Base-by-base conservation (phyloP, 1,140 invertebrate genomes). In the Sminthurinus signatus region DNA sequence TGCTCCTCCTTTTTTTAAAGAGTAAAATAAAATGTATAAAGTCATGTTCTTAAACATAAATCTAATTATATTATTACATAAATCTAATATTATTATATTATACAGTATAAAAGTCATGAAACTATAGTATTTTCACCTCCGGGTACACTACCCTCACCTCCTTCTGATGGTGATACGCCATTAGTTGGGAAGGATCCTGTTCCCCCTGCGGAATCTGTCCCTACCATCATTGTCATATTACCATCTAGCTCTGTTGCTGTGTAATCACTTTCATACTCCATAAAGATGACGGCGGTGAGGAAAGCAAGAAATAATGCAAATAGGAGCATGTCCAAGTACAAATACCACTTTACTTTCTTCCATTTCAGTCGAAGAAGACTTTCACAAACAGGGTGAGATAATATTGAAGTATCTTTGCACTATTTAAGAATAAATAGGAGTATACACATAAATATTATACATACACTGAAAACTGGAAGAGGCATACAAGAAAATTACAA, bases 281-380 rank as follows among this genome's bases (percentile, higher is more conserved):
- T 73, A 51, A 73, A 73, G 57, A 73, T 73, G 21, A 73, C 70
- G 21, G 70, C 70, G 2, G 71, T 72, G 17, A 72, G 65, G 36
- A 73, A 71, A 14, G 71, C 68, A n/a, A 73, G 67, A 42, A 73
- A 73, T 3, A 73, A 62, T 25, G 71, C 71, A 55, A 71, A 73
- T 5, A 73, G 67, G 10, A 73, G 57, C 71, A 73, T 73, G 48
- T 73, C 71, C 66, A 70, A 31, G 56, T 73, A 73, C 62, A 73
- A 54, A 52, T 73, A 73, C 71, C 71, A 73, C 44, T 72, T 72
- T 46, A 73, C 71, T 62, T 73, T 73, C 36, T 71, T 73, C 71
- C 71, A 73, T 46, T 73, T 73, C 27, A 73, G 64, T 39, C 69
- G 51, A 2, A 73, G 42, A 3, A 73, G 64, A 56, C 66, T 69